Evolutionary conservation across 2,888 invertebrate species (phyloP), one percentile per base, ranked within the genome.

Genomic region (Habrosyne pyritoides): DNA sequence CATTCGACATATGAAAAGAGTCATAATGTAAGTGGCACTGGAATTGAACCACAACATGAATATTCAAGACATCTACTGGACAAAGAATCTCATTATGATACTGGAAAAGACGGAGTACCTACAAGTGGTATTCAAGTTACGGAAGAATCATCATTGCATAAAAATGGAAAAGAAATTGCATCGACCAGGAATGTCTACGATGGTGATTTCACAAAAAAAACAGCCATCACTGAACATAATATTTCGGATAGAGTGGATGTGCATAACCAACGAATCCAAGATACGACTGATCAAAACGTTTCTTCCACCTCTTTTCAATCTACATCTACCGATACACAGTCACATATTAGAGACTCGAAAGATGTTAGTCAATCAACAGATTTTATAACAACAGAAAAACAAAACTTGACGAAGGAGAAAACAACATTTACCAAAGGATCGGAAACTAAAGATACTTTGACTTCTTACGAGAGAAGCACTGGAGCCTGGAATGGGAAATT

Each of bases 401-500:
- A 89, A 72, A 93, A 93, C 67, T 75, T 89, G 55, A 83, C 78
- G n/a, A 87, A 89, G 64, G 93, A 93, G 71, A 90, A 78, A 2
- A 90, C 78, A 2, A 79, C 79, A 53, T 82, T 84, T 24, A 75
- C 74, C 28, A 75, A 79, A 22, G 81, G 74, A 47, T 80, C 83
- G 53, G 77, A 89, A 67, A 84, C 84, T 55, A 92, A 91, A 74
- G 91, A 92, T 67, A 89, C 86, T 47, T 69, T 84, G 53, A 92
- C 92, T 21, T 81, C 83, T 21, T 92, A 92, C 61, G 92, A 90
- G 67, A 84, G 88, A 69, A 92, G 91, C 57, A 91, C 91, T 22
- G 92, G 92, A 55, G 85, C 92, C 10, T 94, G 94, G 94, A 94
- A 94, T 57, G 94, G 94, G 10, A 93, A 93, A 66, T 94, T 94